Base-by-base conservation (phyloP, 2,797 vertebrate genomes). In the Anguilla megastoma region DNA sequence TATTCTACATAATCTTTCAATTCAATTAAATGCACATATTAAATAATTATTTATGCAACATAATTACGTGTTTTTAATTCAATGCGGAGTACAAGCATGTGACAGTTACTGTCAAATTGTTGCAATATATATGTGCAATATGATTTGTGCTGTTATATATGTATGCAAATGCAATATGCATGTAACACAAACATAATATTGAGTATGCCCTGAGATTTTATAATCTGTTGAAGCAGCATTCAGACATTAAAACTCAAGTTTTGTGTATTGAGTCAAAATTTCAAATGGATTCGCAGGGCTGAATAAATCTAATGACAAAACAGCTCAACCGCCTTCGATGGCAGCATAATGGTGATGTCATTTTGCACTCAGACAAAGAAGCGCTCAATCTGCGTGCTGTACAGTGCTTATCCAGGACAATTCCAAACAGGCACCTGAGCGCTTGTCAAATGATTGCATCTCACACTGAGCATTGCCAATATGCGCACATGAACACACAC, bases 381-480 rank as follows among this genome's bases (percentile, higher is more conserved):
- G 85, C 89, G 7, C n/a, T 92, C 52, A 87, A 66, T 85, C 90
- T 89, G 63, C 36, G 89, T 85, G 88, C 5, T 48, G 54, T 21
- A 88, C 14, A 50, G 52, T 48, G 60, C 60, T n/a, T 45, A 83
- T 14, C 83, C 71, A 2, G n/a, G 63, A 54, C 56, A 18, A 82
- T 50, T 30, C 48, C 21, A 16, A 84, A 83, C 54, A 82, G 88
- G 41, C 8, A 50, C 54, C 86, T 45, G 24, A 27, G 45, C 45
- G 52, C 83, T 89, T 92, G 93, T 93, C 91, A 91, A 90, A 18
- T 54, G 84, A 91, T 89, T 91, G 92, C 90, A 91, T 91, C 90
- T 91, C 90, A 87, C 88, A 90, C 86, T 3, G 52, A 80, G 54
- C 54, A 45, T 82, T 54, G 41, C 76, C 30, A 12, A 10, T 71